phyloP scores from a whole-genome alignment of 1,140 invertebrate species.

The Drosophila cardini region DNA sequence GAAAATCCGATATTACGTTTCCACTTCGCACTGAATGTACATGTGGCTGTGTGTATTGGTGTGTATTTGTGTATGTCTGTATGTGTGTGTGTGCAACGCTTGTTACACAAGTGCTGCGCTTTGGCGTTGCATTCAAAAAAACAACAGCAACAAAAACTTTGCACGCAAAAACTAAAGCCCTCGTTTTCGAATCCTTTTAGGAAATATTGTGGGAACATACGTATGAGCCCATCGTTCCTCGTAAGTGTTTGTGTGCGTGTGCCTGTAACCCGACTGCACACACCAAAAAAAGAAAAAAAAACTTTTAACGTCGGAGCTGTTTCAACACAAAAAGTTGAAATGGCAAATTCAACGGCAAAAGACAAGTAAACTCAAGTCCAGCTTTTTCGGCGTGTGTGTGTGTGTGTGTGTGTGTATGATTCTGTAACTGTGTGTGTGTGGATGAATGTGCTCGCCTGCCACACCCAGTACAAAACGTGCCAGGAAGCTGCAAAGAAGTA shows the following conservation, averaged over 20 bases:
- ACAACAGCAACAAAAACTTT: slow-evolving; percentile 58
- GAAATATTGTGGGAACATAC: slow-evolving; percentile 38
- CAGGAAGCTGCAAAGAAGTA: slow-evolving; percentile 62
- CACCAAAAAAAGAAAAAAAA: slow-evolving; percentile 17
- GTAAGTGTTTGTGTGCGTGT: too few species aligned
- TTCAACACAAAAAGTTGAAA: slow-evolving; percentile 65
- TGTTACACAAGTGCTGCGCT: slow-evolving; percentile 75
- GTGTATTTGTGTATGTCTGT: slow-evolving; percentile 15
- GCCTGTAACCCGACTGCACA: not conserved
- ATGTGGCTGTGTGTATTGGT: slow-evolving; percentile 22
- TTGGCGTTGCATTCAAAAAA: slow-evolving; percentile 68
- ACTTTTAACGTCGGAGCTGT: slow-evolving; percentile 24
- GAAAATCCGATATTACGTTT: slow-evolving; percentile 81
- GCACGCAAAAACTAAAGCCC: slow-evolving; percentile 66
- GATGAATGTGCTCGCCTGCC: slow-evolving; percentile 47
- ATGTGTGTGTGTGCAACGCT: slow-evolving; percentile 41
- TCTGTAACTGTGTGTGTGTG: slow-evolving; percentile 30
- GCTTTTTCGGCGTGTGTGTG: slow-evolving; percentile 37
- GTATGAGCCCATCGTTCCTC: not conserved
- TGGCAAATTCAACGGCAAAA: slow-evolving; percentile 68
- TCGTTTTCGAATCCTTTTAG: slow-evolving; percentile 66
- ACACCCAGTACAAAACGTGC: slow-evolving; percentile 67
- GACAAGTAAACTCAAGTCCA: slow-evolving; percentile 63
- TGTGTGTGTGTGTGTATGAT: slow-evolving; percentile 8
- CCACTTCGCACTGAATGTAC: slow-evolving; percentile 50